These are phyloP conservation scores for Aurelia sp. DNA, from an alignment of 30 jellyfish, hydroid and myxozoan species.

Conservation along the genomic window DNA sequence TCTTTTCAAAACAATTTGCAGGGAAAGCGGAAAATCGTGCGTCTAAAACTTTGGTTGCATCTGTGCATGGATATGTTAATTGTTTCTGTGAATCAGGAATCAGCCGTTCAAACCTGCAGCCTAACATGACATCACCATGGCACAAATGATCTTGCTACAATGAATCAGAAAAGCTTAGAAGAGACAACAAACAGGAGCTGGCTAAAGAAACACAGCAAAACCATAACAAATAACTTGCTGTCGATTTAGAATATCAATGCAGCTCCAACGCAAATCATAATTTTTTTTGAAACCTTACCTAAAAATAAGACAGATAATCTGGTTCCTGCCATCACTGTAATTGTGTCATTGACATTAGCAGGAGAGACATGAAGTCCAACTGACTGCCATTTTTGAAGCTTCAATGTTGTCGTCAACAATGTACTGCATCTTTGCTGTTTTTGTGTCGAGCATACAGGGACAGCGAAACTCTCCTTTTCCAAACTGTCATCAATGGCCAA, in stretches of 20 bases:
- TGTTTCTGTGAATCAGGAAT: too few species aligned
- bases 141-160: too few species aligned
- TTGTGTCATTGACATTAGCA: slow-evolving; percentile 25
- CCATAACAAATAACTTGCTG: too few species aligned
- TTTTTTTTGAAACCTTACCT: slow-evolving; percentile 27
- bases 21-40: too few species aligned
- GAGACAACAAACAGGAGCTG: too few species aligned
- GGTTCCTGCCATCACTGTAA: slow-evolving; percentile 35
- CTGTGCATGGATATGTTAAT: too few species aligned
- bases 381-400: slow-evolving; percentile 73
- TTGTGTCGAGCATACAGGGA: slow-evolving; percentile 25
- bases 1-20: too few species aligned
- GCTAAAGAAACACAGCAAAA: too few species aligned
- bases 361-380: slow-evolving; percentile 28
- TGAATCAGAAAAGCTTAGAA: too few species aligned
- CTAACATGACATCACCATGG: too few species aligned
- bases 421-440: slow-evolving; percentile 27
- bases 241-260: neutral
- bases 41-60: too few species aligned
- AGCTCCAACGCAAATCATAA: neutral
- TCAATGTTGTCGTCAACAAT: slow-evolving; percentile 10
- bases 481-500: slow-evolving; percentile 28
- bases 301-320: slow-evolving; percentile 43
- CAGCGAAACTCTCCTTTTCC: slow-evolving; percentile 16
- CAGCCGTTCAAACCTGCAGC: too few species aligned